Evolutionary conservation across 2,888 invertebrate species (phyloP), one percentile per base, ranked within the genome.

Genomic region (Chrysolina oricalcia): DNA sequence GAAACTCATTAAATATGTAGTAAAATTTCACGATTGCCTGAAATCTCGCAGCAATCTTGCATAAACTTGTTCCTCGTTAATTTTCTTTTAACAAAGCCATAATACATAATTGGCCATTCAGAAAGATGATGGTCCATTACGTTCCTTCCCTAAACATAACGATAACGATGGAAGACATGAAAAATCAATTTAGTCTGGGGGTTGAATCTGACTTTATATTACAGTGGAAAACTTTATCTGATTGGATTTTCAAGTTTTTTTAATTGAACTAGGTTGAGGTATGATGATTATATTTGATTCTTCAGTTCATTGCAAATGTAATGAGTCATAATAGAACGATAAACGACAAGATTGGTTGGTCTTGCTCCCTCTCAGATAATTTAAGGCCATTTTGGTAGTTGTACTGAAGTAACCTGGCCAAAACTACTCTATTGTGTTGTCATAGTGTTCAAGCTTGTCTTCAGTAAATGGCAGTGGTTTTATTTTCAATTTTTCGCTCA

Each of bases 61-160:
- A 59, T 35, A n/a, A 59, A 59, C 27, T 23, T 27, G n/a, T 59
- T n/a, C 59, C 27, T 35, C 35, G 23, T n/a, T 59, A 59, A 59
- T 59, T 59, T 17, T 35, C 59, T 59, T 59, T 59, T 10, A 59
- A 27, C 59, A 27, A 59, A 35, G 35, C 59, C 35, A n/a, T 59
- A 35, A 59, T 15, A 27, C n/a, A 59, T 59, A 59, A 59, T 59
- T 59, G 59, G 59, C 35, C 59, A n/a, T 59, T n/a, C 15, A 35
- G n/a, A 35, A 17, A n/a, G 27, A 59, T 59, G 59, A 59, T 59
- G 27, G 59, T 17, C 59, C n/a, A 59, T 59, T 59, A 59, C 6
- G n/a, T 27, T 35, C 10, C n/a, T 10, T n/a, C 59, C 27, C 59
- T 8, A 27, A 27, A 59, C 15, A 59, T 59, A 59, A 59, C 35